A percentile compares a stretch with the other conserved stretches of the same genome.
phyloP scores from a whole-genome alignment of 1,140 invertebrate genomes.

The Drosophila mayri region DNA sequence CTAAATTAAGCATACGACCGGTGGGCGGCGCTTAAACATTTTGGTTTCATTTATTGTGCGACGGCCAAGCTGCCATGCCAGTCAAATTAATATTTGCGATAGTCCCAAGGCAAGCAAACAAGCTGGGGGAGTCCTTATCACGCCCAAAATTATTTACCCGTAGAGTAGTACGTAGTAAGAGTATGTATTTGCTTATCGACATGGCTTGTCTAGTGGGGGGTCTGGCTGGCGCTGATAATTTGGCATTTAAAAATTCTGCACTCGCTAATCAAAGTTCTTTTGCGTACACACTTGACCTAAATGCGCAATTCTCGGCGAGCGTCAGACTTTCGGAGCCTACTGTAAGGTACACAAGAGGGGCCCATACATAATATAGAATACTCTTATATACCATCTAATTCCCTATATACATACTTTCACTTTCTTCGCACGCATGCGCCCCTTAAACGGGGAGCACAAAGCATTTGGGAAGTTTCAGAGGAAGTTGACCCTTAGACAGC shows the following conservation, averaged over 20 bases:
- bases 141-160: constrained; percentile 1
- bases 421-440: constrained; percentile 69
- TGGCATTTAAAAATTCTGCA: constrained; percentile 39
- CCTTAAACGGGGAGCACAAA: constrained; percentile 1
- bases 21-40: constrained; percentile 7
- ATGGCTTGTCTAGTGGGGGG: constrained; percentile 44
- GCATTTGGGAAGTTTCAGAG: constrained; percentile 15
- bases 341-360: constrained; percentile 3
- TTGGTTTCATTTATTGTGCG: constrained; percentile 22
- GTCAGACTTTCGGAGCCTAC: constrained; percentile 12
- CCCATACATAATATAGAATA: constrained; percentile 14
- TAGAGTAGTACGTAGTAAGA: constrained; percentile 12
- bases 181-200: constrained; percentile 37
- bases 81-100: constrained; percentile 30
- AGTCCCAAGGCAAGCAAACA: constrained; percentile 31
- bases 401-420: constrained; percentile 67
- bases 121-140: constrained; percentile 11
- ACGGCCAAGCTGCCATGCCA: constrained; percentile 7
- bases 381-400: constrained; percentile 17
- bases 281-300: constrained; percentile 68
- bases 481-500: constrained; percentile 11
- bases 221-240: constrained; percentile 34
- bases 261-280: constrained; percentile 52
- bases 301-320: constrained; percentile 60
- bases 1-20: constrained; percentile 27